phyloP scores from a whole-genome alignment of 92 coral and sea anemone species.

The Heteractis magnifica region DNA sequence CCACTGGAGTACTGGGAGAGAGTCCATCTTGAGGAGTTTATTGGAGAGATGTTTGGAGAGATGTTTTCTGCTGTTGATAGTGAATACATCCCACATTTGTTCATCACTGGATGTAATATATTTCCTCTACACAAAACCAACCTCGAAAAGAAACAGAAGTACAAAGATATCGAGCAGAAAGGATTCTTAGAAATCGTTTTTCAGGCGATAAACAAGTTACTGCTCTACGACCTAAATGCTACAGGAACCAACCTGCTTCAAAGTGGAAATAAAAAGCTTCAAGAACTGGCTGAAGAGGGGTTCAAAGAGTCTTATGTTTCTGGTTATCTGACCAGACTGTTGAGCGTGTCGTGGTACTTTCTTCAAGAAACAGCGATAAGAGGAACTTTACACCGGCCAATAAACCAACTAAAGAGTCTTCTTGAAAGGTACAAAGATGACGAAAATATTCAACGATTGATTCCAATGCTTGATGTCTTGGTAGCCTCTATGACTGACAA shows the following conservation, averaged over 20 bases:
- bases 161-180: conserved; percentile 16
- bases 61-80: conserved; percentile 15
- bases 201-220: background rate
- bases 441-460: conserved; percentile 28
- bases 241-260: background rate
- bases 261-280: background rate
- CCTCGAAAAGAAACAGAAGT: conserved; percentile 14
- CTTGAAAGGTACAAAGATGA: conserved; percentile 39
- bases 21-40: conserved; percentile 24
- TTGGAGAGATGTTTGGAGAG: conserved; percentile 26
- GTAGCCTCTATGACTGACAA: background rate
- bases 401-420: background rate
- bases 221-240: conserved; percentile 27
- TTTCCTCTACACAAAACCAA: conserved; percentile 39
- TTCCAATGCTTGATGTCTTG: conserved; percentile 21
- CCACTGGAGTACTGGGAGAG: conserved; percentile 30
- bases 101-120: conserved; percentile 38
- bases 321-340: conserved; percentile 43
- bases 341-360: conserved; percentile 37
- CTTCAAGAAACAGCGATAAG: conserved; percentile 8
- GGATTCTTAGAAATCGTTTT: background rate
- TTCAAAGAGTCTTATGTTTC: conserved; percentile 19
- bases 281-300: conserved; percentile 2
- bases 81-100: conserved; percentile 33
- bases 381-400: conserved; percentile 3